Conservation (phyloP, 2,888 invertebrate genomes). For the Drosophila glabriapex region DNA sequence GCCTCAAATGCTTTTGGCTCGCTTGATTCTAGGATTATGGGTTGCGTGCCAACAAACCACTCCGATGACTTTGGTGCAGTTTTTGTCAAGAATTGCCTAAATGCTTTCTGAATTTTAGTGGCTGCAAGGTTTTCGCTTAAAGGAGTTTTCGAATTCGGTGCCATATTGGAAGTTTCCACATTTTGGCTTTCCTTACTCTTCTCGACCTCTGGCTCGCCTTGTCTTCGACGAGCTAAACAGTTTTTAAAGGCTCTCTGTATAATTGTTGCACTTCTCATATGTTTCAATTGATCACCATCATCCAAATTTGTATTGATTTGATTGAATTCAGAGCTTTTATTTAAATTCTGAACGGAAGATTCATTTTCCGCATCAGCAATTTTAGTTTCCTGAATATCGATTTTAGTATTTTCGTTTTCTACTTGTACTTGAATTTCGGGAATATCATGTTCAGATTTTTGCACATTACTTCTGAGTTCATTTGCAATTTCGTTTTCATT, state of each 20-base stretch:
- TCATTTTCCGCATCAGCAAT: not conserved
- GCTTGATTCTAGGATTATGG: slow-evolving; percentile 42
- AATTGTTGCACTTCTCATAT: slow-evolving; percentile 26
- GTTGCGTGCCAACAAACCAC: slow-evolving; percentile 64
- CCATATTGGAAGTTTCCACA: not conserved
- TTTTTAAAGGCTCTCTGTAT: slow-evolving; percentile 28
- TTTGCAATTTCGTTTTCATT: slow-evolving; percentile 55
- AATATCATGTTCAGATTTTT: not conserved
- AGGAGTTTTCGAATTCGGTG: not conserved
- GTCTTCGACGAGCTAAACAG: not conserved
- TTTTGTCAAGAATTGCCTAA: slow-evolving; percentile 24
- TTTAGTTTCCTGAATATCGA: not conserved
- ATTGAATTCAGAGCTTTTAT: not conserved
- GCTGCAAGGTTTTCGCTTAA: slow-evolving; percentile 36
- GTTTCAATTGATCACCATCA: not conserved
- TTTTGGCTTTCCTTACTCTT: not conserved
- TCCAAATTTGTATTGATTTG: not conserved
- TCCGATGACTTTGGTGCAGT: not conserved
- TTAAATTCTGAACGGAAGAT: not conserved
- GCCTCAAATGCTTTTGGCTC: slow-evolving; percentile 16
- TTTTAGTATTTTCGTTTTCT: not conserved
- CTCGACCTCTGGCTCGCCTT: not conserved
- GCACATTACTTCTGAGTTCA: slow-evolving; percentile 29
- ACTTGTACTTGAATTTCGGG: not conserved
- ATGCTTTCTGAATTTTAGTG: slow-evolving; percentile 44